Conservation (phyloP, 1,140 invertebrate species). For the Cotesia typhae region DNA sequence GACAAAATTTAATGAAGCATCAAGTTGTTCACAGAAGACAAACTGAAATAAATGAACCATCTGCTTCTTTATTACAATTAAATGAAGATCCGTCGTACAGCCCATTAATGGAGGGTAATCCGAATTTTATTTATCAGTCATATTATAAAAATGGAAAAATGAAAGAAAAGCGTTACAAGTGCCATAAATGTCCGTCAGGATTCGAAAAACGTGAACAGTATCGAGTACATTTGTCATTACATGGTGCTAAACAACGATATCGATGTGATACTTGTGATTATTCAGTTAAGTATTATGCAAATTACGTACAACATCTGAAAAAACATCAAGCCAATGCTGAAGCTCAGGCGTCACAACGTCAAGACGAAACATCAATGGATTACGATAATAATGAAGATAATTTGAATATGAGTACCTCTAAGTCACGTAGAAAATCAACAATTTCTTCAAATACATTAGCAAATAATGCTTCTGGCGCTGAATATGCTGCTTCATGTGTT, state of each 20-base stretch:
- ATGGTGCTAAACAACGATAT: conserved; percentile 85
- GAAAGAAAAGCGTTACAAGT: conserved; percentile 83
- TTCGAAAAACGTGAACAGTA: conserved; percentile 89
- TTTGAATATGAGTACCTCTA: conserved; percentile 61
- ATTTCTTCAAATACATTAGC: conserved; percentile 22
- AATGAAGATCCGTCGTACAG: conserved; percentile 74
- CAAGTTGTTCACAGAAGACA: conserved; percentile 70
- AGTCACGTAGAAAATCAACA: conserved; percentile 49
- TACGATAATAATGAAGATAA: conserved; percentile 46
- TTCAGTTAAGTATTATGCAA: conserved; percentile 86
- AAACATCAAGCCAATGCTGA: conserved; percentile 80
- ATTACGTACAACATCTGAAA: conserved; percentile 81
- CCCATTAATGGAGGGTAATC: conserved; percentile 75
- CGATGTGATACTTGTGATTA: conserved; percentile 89
- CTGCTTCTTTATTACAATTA: conserved; percentile 50
- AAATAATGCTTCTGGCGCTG: conserved; percentile 18
- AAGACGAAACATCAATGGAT: conserved; percentile 57
- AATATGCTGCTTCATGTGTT: conserved; percentile 26
- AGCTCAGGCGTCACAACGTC: conserved; percentile 69
- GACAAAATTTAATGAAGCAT: conserved; percentile 80
- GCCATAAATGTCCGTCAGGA: conserved; percentile 86
- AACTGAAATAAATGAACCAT: conserved; percentile 42
- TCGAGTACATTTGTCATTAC: conserved; percentile 82
- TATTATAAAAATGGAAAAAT: conserved; percentile 77
- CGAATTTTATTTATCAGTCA: conserved; percentile 79